Percentiles rank a stretch among this genome's conserved stretches.
These are phyloP conservation scores for Porphyrio hochstetteri DNA, from an alignment of 2,113 vertebrate species.

Conservation along the genomic window DNA sequence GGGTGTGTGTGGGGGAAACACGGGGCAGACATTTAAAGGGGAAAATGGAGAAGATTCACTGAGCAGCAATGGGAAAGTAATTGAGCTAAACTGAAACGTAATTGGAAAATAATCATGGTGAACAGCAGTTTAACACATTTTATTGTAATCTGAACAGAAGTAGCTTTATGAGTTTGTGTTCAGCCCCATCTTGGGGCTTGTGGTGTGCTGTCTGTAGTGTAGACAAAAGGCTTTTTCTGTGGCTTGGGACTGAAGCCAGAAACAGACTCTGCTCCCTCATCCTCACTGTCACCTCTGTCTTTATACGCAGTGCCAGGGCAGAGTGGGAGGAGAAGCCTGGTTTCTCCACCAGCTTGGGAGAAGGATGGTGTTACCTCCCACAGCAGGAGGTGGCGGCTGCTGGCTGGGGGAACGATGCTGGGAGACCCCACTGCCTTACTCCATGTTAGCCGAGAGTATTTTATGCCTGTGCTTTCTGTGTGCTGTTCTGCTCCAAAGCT, in stretches of 20 bases:
- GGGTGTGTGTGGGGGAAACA: not conserved
- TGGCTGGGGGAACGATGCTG: accelerated
- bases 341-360: not conserved
- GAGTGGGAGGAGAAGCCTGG: not conserved
- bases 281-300: not conserved
- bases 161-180: conserved; percentile 37
- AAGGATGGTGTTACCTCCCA: not conserved
- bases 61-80: conserved; percentile 76
- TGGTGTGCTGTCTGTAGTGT: not conserved
- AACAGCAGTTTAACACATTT: conserved; percentile 50
- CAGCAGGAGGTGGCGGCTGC: not conserved
- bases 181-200: not conserved
- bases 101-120: conserved; percentile 71
- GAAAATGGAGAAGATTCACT: conserved; percentile 67
- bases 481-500: conserved; percentile 3
- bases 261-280: not conserved
- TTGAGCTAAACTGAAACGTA: conserved; percentile 80
- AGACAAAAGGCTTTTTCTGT: not conserved
- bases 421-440: not conserved
- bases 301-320: not conserved
- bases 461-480: not conserved
- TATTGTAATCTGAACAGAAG: conserved; percentile 58
- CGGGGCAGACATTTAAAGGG: conserved; percentile 64
- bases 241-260: not conserved
- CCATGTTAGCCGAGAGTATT: not conserved